Conservation (phyloP, 2,113 vertebrate genomes). For the Falcunculus frontatus region DNA sequence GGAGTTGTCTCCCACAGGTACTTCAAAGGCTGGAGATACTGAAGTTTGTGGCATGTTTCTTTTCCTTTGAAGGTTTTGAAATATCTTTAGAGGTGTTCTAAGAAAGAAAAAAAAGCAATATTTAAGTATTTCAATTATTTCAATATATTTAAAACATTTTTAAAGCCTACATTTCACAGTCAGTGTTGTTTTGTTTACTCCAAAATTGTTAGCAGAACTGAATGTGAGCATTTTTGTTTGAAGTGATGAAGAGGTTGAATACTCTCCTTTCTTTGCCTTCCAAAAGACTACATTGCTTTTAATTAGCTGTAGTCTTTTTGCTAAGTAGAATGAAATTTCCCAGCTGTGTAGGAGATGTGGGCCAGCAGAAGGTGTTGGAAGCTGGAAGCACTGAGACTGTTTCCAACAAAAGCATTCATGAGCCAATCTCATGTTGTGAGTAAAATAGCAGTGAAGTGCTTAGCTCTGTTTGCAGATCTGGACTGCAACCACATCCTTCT, state of each 20-base stretch:
- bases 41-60: background rate
- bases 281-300: conserved; percentile 7
- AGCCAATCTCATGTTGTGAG: background rate
- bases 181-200: background rate
- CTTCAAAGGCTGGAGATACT: background rate
- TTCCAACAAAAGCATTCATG: background rate
- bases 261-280: background rate
- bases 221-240: background rate
- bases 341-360: background rate
- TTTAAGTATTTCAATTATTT: background rate
- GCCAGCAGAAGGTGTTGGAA: background rate
- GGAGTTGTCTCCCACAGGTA: background rate
- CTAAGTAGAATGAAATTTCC: conserved; percentile 7
- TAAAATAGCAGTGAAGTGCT: background rate
- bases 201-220: background rate
- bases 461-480: background rate
- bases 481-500: background rate
- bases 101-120: background rate
- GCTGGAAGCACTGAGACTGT: background rate
- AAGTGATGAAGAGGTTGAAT: background rate
- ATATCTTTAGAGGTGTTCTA: background rate
- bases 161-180: background rate
- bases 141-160: background rate
- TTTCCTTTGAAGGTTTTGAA: background rate
- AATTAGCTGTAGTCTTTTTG: background rate